A percentile compares a stretch with the other conserved stretches of the same genome.
Conservation (phyloP, 2,797 vertebrate genomes). For the Danio kyathit region DNA sequence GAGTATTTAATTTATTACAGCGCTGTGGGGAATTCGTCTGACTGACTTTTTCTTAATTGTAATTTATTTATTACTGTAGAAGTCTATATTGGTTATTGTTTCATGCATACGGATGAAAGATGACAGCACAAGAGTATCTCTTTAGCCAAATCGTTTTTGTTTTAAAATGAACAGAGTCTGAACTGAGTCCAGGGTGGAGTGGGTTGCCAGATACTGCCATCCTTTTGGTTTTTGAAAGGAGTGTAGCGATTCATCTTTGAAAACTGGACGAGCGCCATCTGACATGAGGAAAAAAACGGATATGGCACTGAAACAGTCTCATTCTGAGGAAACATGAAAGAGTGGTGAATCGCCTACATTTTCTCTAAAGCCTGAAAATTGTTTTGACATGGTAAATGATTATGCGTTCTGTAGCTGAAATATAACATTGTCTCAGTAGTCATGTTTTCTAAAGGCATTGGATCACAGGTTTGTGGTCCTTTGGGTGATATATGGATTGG, state of each 20-base stretch:
- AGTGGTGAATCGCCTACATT: neutral
- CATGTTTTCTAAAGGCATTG: neutral
- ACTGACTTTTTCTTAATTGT: conserved; percentile 23
- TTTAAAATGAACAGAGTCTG: neutral
- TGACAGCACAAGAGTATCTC: conserved; percentile 18
- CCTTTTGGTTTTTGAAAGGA: neutral
- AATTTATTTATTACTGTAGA: conserved; percentile 36
- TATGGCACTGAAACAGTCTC: neutral
- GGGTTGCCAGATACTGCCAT: conserved; percentile 1
- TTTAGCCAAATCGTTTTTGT: neutral
- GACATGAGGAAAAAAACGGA: neutral
- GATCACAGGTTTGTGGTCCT: neutral
- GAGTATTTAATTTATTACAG: conserved; percentile 3
- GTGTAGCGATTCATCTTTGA: neutral
- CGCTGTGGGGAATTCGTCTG: neutral
- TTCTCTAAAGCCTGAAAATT: neutral
- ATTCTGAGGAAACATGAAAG: neutral
- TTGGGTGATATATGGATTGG: neutral
- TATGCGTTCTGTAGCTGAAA: neutral
- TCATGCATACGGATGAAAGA: conserved; percentile 22
- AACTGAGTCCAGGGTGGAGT: neutral
- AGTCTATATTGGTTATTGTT: conserved; percentile 15
- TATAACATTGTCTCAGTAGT: neutral
- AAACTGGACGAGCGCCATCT: neutral
- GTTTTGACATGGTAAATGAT: conserved; percentile 5